Percentiles rank a stretch among this genome's conserved stretches.
These are phyloP conservation scores for Callionymus lyra DNA, from an alignment of 2,113 vertebrate genomes.

Conservation along the genomic window DNA sequence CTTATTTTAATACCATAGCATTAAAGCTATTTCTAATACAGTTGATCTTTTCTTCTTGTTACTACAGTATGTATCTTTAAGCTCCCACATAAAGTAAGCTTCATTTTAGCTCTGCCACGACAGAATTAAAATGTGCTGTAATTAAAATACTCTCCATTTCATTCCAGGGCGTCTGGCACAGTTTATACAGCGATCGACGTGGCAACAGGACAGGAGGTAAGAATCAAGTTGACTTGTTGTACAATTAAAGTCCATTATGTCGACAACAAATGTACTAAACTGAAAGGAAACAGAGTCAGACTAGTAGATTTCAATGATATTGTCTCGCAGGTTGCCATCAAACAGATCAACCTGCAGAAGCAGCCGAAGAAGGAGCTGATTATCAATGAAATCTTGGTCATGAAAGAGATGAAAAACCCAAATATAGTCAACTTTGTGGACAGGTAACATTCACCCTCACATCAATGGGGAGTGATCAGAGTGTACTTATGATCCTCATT, in stretches of 20 bases:
- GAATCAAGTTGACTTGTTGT: not conserved
- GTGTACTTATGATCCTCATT: not conserved
- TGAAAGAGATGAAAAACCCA: constrained; percentile 96
- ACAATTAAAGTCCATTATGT: not conserved
- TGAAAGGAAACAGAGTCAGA: no score
- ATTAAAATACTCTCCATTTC: constrained; percentile 1
- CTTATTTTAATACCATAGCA: no score
- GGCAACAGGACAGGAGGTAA: constrained; percentile 88
- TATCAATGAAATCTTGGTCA: constrained; percentile 96
- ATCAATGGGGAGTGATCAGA: no score
- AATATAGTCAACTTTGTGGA: constrained; percentile 97
- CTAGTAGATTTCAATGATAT: not conserved
- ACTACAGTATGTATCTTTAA: no score
- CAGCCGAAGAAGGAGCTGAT: constrained; percentile 98
- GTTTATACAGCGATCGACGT: constrained; percentile 97
- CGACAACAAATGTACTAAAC: no score
- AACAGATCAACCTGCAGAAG: constrained; percentile 97
- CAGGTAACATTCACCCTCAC: constrained; percentile 67
- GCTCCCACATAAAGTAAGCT: no score
- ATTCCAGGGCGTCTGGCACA: constrained; percentile 87
- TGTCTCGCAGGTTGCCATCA: constrained; percentile 84
- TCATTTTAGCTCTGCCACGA: no score
- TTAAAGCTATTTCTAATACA: no score
- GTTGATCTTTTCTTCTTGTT: no score
- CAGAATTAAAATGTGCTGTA: no score